Conservation (phyloP, 2,113 vertebrate species). For the Polyodon spathula region DNA sequence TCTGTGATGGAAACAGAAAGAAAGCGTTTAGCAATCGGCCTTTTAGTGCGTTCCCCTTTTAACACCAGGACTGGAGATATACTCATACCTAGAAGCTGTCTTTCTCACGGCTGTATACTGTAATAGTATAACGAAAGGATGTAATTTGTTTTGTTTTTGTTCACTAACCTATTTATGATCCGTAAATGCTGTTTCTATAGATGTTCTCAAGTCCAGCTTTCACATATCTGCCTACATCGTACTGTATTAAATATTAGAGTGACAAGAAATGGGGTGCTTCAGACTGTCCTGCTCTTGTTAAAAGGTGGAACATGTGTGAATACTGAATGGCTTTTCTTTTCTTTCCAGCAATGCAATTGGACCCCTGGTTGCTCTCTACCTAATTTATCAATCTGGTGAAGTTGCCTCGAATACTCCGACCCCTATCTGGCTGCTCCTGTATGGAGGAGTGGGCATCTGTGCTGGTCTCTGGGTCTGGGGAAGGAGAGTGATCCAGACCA, state of each 20-base stretch:
- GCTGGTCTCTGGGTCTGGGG: slow-evolving; percentile 91
- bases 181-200: no score
- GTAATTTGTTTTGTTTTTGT: no score
- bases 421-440: slow-evolving; percentile 86
- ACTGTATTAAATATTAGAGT: background rate
- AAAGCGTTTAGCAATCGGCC: no score
- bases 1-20: no score
- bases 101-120: no score
- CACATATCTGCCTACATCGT: background rate
- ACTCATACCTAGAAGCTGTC: no score
- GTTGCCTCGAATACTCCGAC: slow-evolving; percentile 64
- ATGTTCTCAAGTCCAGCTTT: background rate
- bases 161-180: no score
- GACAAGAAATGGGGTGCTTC: background rate
- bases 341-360: slow-evolving; percentile 84
- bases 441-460: slow-evolving; percentile 84
- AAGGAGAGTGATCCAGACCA: slow-evolving; percentile 89
- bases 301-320: no score
- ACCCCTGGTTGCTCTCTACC: slow-evolving; percentile 80
- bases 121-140: no score
- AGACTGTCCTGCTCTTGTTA: background rate
- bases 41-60: background rate
- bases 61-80: no score
- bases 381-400: slow-evolving; percentile 65
- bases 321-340: background rate